phyloP scores from a whole-genome alignment of 2,888 invertebrate genomes.

The Lasioglossum malachurum region DNA sequence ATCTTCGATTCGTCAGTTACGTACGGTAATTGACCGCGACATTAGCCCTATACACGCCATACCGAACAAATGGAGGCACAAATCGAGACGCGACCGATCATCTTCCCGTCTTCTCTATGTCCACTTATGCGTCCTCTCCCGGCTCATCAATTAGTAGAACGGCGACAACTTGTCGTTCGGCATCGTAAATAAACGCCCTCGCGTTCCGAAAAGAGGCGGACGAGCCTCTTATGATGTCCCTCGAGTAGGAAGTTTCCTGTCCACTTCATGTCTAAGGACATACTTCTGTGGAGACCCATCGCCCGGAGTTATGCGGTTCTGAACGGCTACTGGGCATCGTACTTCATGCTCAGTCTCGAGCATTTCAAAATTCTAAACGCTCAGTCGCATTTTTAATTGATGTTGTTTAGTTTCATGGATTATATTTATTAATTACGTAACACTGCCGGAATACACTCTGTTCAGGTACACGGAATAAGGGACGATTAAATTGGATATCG shows the following conservation, averaged over 20 bases:
- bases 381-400: not conserved
- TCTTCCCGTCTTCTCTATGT: constrained; percentile 15
- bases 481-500: not conserved
- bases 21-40: constrained; percentile 67
- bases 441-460: too few relatives aligned
- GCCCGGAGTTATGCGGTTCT: not conserved
- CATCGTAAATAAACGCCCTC: constrained; percentile 61
- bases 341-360: too few relatives aligned
- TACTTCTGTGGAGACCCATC: constrained; percentile 14
- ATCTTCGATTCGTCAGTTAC: constrained; percentile 68
- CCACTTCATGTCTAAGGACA: constrained; percentile 28
- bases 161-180: constrained; percentile 60
- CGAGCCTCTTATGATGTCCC: not conserved
- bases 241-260: constrained; percentile 21
- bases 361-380: not conserved
- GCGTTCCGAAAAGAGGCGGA: not conserved
- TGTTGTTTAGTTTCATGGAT: too few relatives aligned
- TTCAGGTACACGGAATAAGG: not conserved
- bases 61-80: constrained; percentile 65
- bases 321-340: not conserved
- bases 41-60: constrained; percentile 63
- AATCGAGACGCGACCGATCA: constrained; percentile 56
- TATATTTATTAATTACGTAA: too few relatives aligned
- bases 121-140: constrained; percentile 15
- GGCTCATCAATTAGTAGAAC: constrained; percentile 69